phyloP scores from a whole-genome alignment of 2,113 vertebrate species.

The Passer montanus region DNA sequence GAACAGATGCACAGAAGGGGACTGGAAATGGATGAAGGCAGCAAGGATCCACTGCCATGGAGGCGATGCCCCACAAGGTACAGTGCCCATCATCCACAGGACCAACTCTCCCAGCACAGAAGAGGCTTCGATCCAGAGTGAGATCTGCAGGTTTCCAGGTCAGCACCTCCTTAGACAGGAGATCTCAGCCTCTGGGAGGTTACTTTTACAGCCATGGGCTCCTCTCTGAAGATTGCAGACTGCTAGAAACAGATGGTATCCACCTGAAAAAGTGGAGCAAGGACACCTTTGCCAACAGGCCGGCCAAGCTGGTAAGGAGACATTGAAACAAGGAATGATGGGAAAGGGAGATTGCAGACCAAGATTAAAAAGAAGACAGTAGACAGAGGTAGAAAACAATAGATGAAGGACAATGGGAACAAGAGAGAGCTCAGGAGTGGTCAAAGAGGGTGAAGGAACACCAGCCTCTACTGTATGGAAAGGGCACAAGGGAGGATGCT shows the following conservation, averaged over 20 bases:
- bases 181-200: neutral
- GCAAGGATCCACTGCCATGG: accelerated
- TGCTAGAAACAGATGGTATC: neutral
- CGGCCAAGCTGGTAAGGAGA: neutral
- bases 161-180: neutral
- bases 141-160: neutral
- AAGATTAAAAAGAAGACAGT: neutral
- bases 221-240: neutral
- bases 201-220: neutral
- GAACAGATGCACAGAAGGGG: neutral
- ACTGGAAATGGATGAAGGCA: neutral
- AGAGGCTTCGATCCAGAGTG: accelerated
- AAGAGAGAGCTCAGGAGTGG: neutral
- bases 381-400: neutral
- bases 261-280: neutral
- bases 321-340: neutral
- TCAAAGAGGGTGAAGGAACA: neutral
- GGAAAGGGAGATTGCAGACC: neutral
- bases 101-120: neutral
- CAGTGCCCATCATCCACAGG: neutral
- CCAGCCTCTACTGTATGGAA: neutral
- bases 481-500: neutral
- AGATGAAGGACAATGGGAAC: neutral
- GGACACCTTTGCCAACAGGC: neutral
- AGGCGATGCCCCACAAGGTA: neutral